Conservation (phyloP, 2,797 vertebrate species). For the Anguilla anguilla region DNA sequence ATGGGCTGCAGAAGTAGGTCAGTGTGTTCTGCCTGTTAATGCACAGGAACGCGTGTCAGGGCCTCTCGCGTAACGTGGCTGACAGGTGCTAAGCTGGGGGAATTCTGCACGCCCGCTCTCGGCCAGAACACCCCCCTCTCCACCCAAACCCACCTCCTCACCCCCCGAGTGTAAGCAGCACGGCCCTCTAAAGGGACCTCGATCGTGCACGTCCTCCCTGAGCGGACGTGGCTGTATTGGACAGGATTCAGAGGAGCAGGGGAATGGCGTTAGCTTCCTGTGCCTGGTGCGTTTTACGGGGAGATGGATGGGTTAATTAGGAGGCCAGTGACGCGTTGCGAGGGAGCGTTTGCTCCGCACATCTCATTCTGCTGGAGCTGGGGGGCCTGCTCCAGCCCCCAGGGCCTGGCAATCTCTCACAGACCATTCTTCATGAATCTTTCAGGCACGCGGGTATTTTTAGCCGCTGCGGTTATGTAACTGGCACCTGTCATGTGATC, state of each 20-base stretch:
- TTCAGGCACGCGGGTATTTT: conserved; percentile 68
- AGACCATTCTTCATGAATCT: conserved; percentile 60
- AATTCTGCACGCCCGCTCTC: not conserved
- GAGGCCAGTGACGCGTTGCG: conserved; percentile 46
- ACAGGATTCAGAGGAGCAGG: not conserved
- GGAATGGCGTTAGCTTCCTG: conserved; percentile 1
- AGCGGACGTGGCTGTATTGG: not conserved
- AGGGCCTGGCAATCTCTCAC: conserved; percentile 40
- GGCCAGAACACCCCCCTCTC: not conserved
- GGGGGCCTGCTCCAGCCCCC: conserved; percentile 31
- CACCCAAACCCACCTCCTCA: not conserved
- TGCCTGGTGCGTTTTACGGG: conserved; percentile 30
- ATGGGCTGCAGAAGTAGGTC: conserved; percentile 34
- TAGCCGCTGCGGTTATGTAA: conserved; percentile 70
- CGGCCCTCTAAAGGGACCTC: not conserved
- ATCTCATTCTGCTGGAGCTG: conserved; percentile 44
- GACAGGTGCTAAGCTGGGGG: not conserved
- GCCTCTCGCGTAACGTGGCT: not conserved
- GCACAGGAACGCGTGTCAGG: conserved; percentile 12
- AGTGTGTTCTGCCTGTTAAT: conserved; percentile 27
- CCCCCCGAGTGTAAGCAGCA: not conserved
- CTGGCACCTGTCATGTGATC: conserved; percentile 69
- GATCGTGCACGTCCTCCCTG: not conserved
- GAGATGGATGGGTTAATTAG: conserved; percentile 54
- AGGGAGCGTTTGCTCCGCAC: conserved; percentile 12